Evolutionary conservation across 2,888 invertebrate species (phyloP), one percentile per base, ranked within the genome.

Genomic region (Erebia ligea): DNA sequence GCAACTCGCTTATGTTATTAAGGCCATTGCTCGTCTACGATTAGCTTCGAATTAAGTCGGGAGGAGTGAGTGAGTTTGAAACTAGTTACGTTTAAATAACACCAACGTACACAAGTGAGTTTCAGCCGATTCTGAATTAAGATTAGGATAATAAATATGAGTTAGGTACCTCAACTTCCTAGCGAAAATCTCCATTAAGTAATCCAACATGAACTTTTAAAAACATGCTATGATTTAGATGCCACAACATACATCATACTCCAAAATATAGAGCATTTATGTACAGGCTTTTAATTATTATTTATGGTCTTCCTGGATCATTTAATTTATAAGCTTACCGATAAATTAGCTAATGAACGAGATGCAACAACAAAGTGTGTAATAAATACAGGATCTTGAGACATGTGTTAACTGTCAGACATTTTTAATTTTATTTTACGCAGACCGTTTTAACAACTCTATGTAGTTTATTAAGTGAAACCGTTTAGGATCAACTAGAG

Each of bases 321-420:
- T 85, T 86, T 86, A 89, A 91, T 90, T 88, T 86, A 83, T 85
- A 82, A 84, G 83, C 82, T 86, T 86, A 86, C 85, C 86, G 86
- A 87, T 91, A 90, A 91, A 90, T 91, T 89, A 88, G 87, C 88
- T 88, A 86, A 83, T 82, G 79, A 86, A 82, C 84, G 85, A 87
- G 89, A 89, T 87, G 86, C 79, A 78, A 82, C 84, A 85, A 89
- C 86, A 87, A 88, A 91, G 87, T 88, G 86, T 81, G 81, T 81
- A 86, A 89, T 91, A 90, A 91, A 92, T 91, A 88, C 84, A 80
- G 82, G 80, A 81, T 82, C 83, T 81, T 78, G 83, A 73, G 80
- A 80, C 87, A 85, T 86, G 81, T 84, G 87, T 86, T 84, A 82
- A 73, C 78, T 83, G 86, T 86, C 85, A 82, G 79, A 81, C 70